Evolutionary conservation across 1,140 invertebrate genomes (phyloP), one percentile per base, ranked within the genome.

Genomic region (Scylla paramamosain): DNA sequence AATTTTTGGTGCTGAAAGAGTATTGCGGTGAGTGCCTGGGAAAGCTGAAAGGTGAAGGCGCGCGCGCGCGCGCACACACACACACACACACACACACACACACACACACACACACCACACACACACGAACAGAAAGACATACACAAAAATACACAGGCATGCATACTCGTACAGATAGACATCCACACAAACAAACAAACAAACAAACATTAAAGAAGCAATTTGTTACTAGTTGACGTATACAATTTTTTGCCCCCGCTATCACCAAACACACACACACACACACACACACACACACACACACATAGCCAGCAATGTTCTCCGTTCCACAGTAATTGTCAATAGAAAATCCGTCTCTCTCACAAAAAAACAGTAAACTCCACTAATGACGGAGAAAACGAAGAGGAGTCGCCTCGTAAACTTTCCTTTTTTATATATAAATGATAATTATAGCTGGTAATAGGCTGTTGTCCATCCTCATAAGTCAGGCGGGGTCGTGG

Each of bases 21-120:
- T 77, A 77, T 77, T 77, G 67, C 67, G 67, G n/a, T 7, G 20
- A 7, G 67, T 77, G 67, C 6, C 31, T 12, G 45, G n/a, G 25
- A 39, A 88, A 88, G 28, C 20, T 46, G 45, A 28, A 16, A 88
- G 16, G 16, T 32, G 45, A 39, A 32, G 20, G 25, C 31, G 29
- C 45, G n/a, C 32, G 12, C 3, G 12, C 83, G 25, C 25, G 25
- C 28, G n/a, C 28, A 86, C 32, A 86, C 45, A 39, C 45, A 25
- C 29, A 87, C 84, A 87, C 84, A 87, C 84, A 87, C 84, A 87
- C 84, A 87, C 28, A 87, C 84, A 87, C 84, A 87, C 83, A 84
- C 83, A 84, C 83, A 84, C 83, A 84, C 83, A 84, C 83, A 84
- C 83, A 84, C 83, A 84, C 83, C 14, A 84, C 83, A 84, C 83